Evolutionary conservation across 2,113 vertebrate species (phyloP).

Genomic region (Archilochus colubris): DNA sequence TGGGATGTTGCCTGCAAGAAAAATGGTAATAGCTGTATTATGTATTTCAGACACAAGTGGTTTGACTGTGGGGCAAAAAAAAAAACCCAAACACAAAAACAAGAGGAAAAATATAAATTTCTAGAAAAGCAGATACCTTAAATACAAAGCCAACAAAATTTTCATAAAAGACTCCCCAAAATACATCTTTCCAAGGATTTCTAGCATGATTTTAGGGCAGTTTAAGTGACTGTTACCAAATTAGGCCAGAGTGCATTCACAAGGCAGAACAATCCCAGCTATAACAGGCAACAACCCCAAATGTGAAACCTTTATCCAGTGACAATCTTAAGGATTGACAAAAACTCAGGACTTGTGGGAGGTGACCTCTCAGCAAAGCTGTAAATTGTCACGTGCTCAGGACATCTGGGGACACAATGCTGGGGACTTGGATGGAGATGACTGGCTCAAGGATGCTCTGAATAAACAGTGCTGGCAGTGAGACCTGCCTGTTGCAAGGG

Average conservation of each 20-base stretch:
- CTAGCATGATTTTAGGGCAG: neutral
- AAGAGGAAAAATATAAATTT: neutral
- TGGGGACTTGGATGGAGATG: neutral
- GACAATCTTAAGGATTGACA: neutral
- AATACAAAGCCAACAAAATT: neutral
- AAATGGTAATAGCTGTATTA: neutral
- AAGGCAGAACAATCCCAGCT: neutral
- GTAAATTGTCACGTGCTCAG: neutral
- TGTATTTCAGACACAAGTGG: neutral
- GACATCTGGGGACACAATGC: neutral
- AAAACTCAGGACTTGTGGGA: neutral
- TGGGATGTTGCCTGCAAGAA: slow-evolving; percentile 27
- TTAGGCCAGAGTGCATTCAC: neutral
- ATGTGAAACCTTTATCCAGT: neutral
- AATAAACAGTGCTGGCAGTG: rapidly evolving
- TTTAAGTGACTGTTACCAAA: neutral
- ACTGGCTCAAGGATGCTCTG: neutral
- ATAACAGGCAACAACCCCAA: neutral
- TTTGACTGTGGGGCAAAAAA: neutral
- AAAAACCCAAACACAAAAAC: too few species aligned
- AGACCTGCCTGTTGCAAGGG: neutral
- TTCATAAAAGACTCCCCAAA: neutral
- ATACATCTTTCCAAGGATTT: neutral
- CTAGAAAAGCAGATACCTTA: neutral
- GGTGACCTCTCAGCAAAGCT: neutral